phyloP scores from a whole-genome alignment of 2,797 vertebrate species.

The Alcedo atthis region DNA sequence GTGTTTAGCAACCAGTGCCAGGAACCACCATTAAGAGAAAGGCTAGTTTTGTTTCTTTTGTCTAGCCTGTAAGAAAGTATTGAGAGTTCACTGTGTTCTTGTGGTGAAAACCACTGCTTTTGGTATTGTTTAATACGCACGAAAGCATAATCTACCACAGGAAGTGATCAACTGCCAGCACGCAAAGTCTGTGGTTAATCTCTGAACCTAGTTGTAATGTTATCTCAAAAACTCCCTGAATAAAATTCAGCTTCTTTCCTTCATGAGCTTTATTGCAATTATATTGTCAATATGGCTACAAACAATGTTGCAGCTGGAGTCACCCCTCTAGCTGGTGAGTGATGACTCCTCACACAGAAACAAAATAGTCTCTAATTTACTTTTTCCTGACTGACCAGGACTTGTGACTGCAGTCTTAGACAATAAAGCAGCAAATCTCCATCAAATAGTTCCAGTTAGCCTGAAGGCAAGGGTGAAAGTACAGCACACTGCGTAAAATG shows the following conservation, averaged over 20 bases:
- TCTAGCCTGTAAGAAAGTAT: background rate
- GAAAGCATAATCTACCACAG: background rate
- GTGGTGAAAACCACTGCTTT: conserved; percentile 2
- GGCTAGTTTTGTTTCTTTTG: background rate
- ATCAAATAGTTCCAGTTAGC: background rate
- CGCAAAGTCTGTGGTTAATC: background rate
- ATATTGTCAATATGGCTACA: background rate
- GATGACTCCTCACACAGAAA: background rate
- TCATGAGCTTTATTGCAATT: background rate
- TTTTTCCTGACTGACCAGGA: background rate
- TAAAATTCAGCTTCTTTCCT: background rate
- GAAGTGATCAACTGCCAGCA: background rate
- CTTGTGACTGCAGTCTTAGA: background rate
- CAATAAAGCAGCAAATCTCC: background rate
- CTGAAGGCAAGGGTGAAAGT: background rate
- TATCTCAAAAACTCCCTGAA: background rate
- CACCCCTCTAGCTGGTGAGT: background rate
- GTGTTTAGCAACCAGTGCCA: background rate
- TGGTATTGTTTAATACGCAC: background rate
- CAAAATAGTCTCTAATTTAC: background rate
- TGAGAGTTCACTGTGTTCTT: background rate
- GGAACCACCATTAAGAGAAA: background rate
- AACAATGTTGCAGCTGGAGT: background rate
- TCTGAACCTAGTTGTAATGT: background rate
- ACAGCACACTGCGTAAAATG: background rate